Evolutionary conservation across 2,888 invertebrate species (phyloP).

Genomic region (Clanis bilineata): DNA sequence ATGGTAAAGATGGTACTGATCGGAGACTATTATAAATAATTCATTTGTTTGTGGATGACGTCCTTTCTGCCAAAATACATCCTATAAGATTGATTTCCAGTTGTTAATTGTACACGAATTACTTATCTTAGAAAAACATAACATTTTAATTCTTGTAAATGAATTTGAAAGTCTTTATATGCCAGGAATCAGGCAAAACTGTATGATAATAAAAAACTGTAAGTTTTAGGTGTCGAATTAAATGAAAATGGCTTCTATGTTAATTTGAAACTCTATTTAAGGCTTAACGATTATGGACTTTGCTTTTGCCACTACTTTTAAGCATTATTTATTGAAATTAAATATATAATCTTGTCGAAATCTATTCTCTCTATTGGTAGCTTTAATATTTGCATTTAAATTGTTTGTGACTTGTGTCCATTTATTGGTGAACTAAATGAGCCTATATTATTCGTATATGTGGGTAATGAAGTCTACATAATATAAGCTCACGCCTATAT

Average conservation of each 20-base stretch:
- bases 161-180: too few relatives aligned
- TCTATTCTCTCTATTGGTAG: slow-evolving; percentile 6
- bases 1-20: too few relatives aligned
- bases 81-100: not conserved
- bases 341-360: not conserved
- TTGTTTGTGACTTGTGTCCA: not conserved
- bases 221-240: not conserved
- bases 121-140: not conserved
- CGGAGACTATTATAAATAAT: too few relatives aligned
- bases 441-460: too few relatives aligned
- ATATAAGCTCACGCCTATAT: too few relatives aligned
- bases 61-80: too few relatives aligned
- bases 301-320: slow-evolving; percentile 3
- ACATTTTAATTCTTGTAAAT: not conserved
- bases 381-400: slow-evolving; percentile 9
- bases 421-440: not conserved
- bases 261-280: not conserved
- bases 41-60: too few relatives aligned
- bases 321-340: not conserved
- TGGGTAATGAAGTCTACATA: too few relatives aligned
- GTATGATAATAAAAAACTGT: too few relatives aligned
- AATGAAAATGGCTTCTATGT: not conserved
- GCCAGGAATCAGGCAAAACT: too few relatives aligned
- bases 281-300: not conserved
- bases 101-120: not conserved